Percentiles rank a stretch among this genome's conserved stretches.
Conservation (phyloP, 92 coral and sea anemone species). For the Zoanthus sansibaricus region DNA sequence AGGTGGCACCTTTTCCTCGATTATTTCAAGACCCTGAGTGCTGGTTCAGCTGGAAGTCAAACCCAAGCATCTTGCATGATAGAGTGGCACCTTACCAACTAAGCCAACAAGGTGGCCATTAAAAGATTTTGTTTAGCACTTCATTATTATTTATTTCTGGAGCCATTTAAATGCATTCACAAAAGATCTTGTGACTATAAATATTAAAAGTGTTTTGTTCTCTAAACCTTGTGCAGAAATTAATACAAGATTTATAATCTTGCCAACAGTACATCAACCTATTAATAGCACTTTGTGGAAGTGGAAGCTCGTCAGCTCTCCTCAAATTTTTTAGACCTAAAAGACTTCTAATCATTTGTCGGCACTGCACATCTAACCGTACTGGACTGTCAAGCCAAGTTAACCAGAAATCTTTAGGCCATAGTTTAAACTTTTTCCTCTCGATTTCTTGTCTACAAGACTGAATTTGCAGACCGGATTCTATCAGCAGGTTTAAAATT, state of each 20-base stretch:
- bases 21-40: too few relatives aligned
- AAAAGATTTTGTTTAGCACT: too few relatives aligned
- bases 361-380: slow-evolving; percentile 46
- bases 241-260: neutral
- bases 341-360: slow-evolving; percentile 34
- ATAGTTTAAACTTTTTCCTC: slow-evolving; percentile 17
- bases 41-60: too few relatives aligned
- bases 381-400: slow-evolving; percentile 50
- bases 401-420: slow-evolving; percentile 49
- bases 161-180: slow-evolving; percentile 17
- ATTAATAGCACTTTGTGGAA: slow-evolving; percentile 6
- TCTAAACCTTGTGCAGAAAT: slow-evolving; percentile 17
- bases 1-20: too few relatives aligned
- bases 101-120: too few relatives aligned
- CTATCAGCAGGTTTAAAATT: slow-evolving; percentile 47
- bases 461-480: slow-evolving; percentile 44
- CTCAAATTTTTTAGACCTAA: slow-evolving; percentile 21
- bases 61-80: too few relatives aligned
- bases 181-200: slow-evolving; percentile 30
- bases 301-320: slow-evolving; percentile 29
- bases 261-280: slow-evolving; percentile 31
- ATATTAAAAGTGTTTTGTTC: slow-evolving; percentile 8
- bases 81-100: too few relatives aligned
- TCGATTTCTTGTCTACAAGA: neutral
- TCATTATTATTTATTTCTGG: neutral